Percentiles rank a stretch among this genome's conserved stretches.
Conservation (phyloP, 2,797 vertebrate genomes). For the Sandelia bainsii region DNA sequence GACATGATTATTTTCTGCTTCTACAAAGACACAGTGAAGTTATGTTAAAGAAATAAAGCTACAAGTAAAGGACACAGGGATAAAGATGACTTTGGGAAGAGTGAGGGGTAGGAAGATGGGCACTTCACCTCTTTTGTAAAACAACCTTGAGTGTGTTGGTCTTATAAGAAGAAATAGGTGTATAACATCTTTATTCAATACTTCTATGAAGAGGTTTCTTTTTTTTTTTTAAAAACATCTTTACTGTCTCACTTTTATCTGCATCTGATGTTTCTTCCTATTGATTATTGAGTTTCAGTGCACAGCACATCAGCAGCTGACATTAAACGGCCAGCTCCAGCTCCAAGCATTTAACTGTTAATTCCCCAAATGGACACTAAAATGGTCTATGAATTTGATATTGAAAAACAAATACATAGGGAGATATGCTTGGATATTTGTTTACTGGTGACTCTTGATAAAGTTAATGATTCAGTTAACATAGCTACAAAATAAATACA, state of each 20-base stretch:
- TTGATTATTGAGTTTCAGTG: slow-evolving; percentile 29
- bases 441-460: not conserved
- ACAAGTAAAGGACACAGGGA: not conserved
- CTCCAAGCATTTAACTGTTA: slow-evolving; percentile 29
- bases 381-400: slow-evolving; percentile 12
- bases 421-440: slow-evolving; percentile 17
- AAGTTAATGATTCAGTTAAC: slow-evolving; percentile 24
- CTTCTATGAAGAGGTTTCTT: slow-evolving; percentile 16
- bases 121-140: slow-evolving; percentile 1
- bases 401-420: slow-evolving; percentile 19
- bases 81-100: not conserved
- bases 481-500: not conserved
- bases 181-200: slow-evolving; percentile 9
- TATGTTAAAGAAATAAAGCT: not conserved
- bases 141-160: not conserved
- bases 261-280: slow-evolving; percentile 43
- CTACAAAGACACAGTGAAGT: not conserved
- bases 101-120: too few species aligned
- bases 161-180: slow-evolving; percentile 12
- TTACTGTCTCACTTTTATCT: slow-evolving; percentile 19
- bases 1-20: too few species aligned
- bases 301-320: slow-evolving; percentile 18
- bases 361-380: slow-evolving; percentile 10
- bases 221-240: not conserved
- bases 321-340: slow-evolving; percentile 25